phyloP scores from a whole-genome alignment of 2,113 vertebrate genomes.

The Ranitomeya imitator region DNA sequence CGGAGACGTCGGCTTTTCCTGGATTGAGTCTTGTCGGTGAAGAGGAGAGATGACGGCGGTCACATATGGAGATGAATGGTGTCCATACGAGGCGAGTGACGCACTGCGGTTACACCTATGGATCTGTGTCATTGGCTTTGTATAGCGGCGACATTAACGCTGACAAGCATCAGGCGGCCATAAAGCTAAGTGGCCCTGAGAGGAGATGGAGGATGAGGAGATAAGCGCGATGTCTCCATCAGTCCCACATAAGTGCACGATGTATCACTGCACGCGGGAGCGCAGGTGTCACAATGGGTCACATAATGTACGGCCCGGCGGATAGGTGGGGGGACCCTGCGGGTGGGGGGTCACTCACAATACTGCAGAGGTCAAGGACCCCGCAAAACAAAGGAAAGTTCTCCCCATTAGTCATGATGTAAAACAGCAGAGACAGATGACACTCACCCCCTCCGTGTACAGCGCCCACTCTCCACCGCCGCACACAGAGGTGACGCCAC shows the following conservation, averaged over 20 bases:
- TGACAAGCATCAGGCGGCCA: constrained; percentile 6
- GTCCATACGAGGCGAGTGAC: neutral
- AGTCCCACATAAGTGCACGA: neutral
- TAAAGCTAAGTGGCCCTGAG: neutral
- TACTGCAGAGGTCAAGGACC: neutral
- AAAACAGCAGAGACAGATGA: no score
- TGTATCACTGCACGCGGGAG: neutral
- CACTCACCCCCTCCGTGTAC: no score
- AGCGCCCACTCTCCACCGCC: no score
- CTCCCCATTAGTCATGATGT: no score
- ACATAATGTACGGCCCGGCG: neutral
- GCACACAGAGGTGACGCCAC: no score
- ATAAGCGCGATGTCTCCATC: neutral
- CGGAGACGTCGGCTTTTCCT: no score
- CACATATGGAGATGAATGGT: neutral
- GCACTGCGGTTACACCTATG: neutral
- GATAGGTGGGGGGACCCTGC: neutral
- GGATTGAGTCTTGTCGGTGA: neutral
- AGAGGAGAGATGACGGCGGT: neutral
- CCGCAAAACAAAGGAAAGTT: no score
- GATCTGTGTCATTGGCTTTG: neutral
- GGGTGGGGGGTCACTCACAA: no score
- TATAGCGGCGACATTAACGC: neutral
- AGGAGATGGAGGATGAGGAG: neutral
- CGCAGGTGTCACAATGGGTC: neutral